Percentiles rank a stretch among this genome's conserved stretches.
Evolutionary conservation across 2,113 vertebrate species (phyloP).

Genomic region (Malurus melanocephalus): DNA sequence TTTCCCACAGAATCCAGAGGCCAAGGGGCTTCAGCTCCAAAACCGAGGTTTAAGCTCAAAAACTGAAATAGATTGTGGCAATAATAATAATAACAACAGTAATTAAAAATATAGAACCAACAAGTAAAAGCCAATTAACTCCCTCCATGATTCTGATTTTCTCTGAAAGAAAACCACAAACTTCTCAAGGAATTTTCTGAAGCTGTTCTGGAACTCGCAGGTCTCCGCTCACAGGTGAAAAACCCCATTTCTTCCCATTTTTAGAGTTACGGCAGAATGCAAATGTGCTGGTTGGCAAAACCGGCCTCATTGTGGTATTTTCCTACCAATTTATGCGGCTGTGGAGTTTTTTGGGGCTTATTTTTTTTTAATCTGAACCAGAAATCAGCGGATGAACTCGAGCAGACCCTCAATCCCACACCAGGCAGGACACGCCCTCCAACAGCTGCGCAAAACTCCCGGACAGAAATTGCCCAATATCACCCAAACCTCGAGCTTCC

Average conservation of each 20-base stretch:
- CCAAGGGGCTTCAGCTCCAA: background rate
- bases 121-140: background rate
- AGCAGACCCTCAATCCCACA: background rate
- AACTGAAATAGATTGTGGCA: background rate
- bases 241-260: background rate
- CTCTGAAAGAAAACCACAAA: background rate
- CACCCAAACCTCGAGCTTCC: background rate
- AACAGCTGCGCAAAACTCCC: background rate
- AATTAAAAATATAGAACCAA: fast-evolving
- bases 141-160: background rate
- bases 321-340: background rate
- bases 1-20: background rate
- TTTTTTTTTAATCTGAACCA: background rate
- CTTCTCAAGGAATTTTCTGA: background rate
- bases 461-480: background rate
- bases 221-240: background rate
- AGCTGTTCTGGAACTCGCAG: background rate
- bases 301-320: background rate
- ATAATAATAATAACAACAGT: fast-evolving
- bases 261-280: background rate
- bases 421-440: fast-evolving
- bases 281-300: background rate
- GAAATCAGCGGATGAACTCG: background rate
- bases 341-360: background rate
- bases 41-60: background rate